Conservation (phyloP, 1,140 invertebrate genomes). For the Drosophila jambulina region DNA sequence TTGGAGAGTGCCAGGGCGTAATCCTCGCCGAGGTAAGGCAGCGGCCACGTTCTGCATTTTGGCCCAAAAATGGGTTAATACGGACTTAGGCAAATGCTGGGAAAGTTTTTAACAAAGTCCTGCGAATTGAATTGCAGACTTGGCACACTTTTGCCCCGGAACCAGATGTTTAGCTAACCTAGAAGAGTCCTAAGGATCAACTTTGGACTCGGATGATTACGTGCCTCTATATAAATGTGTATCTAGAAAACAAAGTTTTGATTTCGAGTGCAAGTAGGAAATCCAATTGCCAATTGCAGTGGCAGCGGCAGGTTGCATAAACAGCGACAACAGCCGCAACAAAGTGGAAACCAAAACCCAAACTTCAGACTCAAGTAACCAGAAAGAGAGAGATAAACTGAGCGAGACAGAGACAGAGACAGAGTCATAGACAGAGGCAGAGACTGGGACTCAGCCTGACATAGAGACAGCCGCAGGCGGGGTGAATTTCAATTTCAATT, state of each 20-base stretch:
- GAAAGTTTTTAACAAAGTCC: slow-evolving; percentile 34
- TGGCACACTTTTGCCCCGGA: slow-evolving; percentile 23
- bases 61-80: slow-evolving; percentile 52
- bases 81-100: slow-evolving; percentile 54
- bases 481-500: slow-evolving; percentile 67
- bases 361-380: slow-evolving; percentile 16
- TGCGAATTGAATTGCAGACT: slow-evolving; percentile 40
- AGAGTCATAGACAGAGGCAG: not conserved
- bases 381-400: slow-evolving; percentile 6
- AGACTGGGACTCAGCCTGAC: not conserved
- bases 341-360: slow-evolving; percentile 32
- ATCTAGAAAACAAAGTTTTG: slow-evolving; percentile 33
- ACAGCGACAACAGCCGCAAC: slow-evolving; percentile 42
- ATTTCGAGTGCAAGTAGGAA: slow-evolving; percentile 32
- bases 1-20: slow-evolving; percentile 30
- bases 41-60: slow-evolving; percentile 9
- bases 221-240: not conserved
- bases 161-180: slow-evolving; percentile 28
- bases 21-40: slow-evolving; percentile 36
- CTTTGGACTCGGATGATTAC: slow-evolving; percentile 26
- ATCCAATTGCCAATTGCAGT: slow-evolving; percentile 56
- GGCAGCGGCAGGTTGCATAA: slow-evolving; percentile 32
- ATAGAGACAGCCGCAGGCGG: slow-evolving; percentile 25
- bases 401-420: not conserved
- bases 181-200: slow-evolving; percentile 6